phyloP scores from a whole-genome alignment of 2,888 invertebrate species.

The Choreutis nemorana region DNA sequence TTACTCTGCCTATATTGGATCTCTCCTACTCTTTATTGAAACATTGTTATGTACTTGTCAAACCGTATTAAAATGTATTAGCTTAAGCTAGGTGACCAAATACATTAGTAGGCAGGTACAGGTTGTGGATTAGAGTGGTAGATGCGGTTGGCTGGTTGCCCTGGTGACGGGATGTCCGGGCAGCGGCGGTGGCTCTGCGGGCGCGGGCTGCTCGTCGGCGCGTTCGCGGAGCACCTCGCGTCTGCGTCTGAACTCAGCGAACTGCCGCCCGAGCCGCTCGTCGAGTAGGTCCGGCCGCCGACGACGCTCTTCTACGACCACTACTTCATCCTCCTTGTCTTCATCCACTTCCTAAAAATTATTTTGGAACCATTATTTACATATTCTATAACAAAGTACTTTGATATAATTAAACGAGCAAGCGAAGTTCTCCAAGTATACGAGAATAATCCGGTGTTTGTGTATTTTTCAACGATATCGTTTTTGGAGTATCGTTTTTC shows the following conservation, averaged over 20 bases:
- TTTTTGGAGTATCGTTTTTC: no score
- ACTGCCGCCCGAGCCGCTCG: constrained; percentile 57
- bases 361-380: neutral
- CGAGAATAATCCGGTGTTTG: no score
- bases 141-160: constrained; percentile 18
- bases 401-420: neutral
- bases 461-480: no score
- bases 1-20: no score
- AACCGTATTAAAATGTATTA: no score
- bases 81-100: no score
- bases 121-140: no score
- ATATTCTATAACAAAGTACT: neutral
- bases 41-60: no score
- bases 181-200: constrained; percentile 37
- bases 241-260: constrained; percentile 63
- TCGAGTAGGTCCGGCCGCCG: constrained; percentile 58
- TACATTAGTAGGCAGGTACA: no score
- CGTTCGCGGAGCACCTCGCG: constrained; percentile 31
- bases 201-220: constrained; percentile 42
- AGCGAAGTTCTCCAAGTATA: no score
- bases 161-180: constrained; percentile 22
- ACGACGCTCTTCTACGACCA: constrained; percentile 21
- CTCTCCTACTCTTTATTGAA: no score
- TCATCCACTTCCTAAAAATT: constrained; percentile 72
- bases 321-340: constrained; percentile 57